Base-by-base conservation (phyloP, 2,113 vertebrate genomes). In the Syngnathoides biaculeatus region DNA sequence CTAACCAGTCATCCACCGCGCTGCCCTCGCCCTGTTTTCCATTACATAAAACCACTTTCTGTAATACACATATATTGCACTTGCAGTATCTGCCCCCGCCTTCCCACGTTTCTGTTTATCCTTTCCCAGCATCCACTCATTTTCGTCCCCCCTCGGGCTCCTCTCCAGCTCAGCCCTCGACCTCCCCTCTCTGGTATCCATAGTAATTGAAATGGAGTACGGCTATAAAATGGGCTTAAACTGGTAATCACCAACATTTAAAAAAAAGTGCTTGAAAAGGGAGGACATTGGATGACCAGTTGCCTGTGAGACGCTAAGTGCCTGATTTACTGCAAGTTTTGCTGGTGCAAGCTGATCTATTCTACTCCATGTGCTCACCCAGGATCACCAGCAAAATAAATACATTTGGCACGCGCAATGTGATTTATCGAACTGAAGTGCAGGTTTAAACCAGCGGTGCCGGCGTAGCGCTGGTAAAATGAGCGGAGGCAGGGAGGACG, bases 161-260 rank as follows among this genome's bases (percentile, higher is more conserved):
- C 60, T 13, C 72, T 55, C 26, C 35, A 38, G 66, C 61, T 78
- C 50, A 72, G 26, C 39, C 42, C 7, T 30, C 63, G 53, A 35
- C 11, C 15, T 30, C 50, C 59, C 27, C 56, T 56, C 20, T 56
- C 26, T 56, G 38, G 52, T 59, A 60, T 64, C 47, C 60, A 53
- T 45, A 68, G 39, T 56, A 68, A 71, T 64, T 75, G 47, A 78
- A 72, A 80, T 65, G 3, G n/a, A 73, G 73, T 38, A 47, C 57
- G 61, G 63, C 77, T 70, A 61, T 69, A 69, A 83, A 79, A 75
- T 62, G 57, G 73, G 62, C 60, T 67, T 74, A 66, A 76, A 78
- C 27, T 71, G 70, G 77, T 78, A 64, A 80, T 80, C 71, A 66
- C 67, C 39, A 39, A 35, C 69, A 63, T 74, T 72, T n/a, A n/a